phyloP scores from a whole-genome alignment of 2,113 vertebrate genomes.

The Agapornis roseicollis region DNA sequence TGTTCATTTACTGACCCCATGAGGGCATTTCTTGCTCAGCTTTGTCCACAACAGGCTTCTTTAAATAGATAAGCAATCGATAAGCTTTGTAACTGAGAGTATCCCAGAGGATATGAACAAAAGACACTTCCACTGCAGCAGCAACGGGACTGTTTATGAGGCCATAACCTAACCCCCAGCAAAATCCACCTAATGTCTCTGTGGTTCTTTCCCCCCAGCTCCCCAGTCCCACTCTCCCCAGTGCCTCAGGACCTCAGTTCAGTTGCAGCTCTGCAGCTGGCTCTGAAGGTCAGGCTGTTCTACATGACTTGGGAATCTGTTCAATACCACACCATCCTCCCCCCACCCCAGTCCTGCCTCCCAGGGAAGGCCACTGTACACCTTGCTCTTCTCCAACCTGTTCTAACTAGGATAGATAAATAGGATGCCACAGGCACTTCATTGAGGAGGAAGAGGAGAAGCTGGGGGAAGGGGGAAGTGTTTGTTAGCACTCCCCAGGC shows the following conservation, averaged over 20 bases:
- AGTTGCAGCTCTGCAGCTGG: not conserved
- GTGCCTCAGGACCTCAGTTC: not conserved
- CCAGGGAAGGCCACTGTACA: not conserved
- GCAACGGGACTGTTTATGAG: not conserved
- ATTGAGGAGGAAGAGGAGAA: not conserved
- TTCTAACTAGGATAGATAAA: not conserved
- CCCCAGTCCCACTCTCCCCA: not conserved
- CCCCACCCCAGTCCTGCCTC: not conserved
- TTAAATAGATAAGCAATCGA: constrained; percentile 46
- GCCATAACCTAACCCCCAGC: constrained; percentile 12
- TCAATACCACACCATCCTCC: not conserved
- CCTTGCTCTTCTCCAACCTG: not conserved
- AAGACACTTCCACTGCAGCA: not conserved
- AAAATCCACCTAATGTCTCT: constrained; percentile 43
- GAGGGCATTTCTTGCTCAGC: constrained; percentile 42
- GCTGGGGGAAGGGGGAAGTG: not conserved
- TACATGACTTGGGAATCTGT: not conserved
- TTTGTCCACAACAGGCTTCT: not conserved
- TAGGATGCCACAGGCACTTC: not conserved
- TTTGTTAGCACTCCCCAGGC: not conserved
- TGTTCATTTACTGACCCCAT: not conserved
- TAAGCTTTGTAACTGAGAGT: not conserved
- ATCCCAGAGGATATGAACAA: not conserved
- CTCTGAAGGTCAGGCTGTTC: constrained; percentile 37
- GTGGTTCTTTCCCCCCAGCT: not conserved